Evolutionary conservation across 2,797 vertebrate species (phyloP).

Genomic region (Chlorospingus flavigularis): DNA sequence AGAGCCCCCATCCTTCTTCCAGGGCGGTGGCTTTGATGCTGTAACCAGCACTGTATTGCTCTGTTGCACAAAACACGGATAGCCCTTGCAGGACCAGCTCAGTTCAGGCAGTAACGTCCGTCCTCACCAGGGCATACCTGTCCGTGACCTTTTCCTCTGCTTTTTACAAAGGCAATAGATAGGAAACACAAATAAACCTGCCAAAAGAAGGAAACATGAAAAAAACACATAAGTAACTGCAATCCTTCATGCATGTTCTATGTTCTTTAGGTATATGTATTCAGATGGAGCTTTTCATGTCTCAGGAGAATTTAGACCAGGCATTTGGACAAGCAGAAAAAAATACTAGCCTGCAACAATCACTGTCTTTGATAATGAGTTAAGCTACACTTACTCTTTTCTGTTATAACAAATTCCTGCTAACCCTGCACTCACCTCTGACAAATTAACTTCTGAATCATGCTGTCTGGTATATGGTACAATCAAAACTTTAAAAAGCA

Average conservation of each 20-base stretch:
- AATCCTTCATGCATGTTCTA: not conserved
- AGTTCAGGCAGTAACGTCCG: not conserved
- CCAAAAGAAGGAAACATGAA: not conserved
- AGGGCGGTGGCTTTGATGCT: constrained; percentile 22
- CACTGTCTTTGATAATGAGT: not conserved
- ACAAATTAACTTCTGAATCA: not conserved
- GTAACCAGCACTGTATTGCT: constrained; percentile 56
- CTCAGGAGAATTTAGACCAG: not conserved
- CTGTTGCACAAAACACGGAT: constrained; percentile 5
- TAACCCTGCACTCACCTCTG: not conserved
- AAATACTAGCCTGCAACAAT: not conserved
- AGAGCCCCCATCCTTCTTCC: constrained; percentile 21
- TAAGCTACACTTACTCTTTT: not conserved
- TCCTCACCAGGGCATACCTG: constrained; percentile 80
- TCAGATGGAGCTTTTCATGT: not conserved
- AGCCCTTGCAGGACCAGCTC: constrained; percentile 59
- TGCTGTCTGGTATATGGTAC: not conserved
- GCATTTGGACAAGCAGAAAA: not conserved
- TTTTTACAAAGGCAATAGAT: constrained; percentile 97
- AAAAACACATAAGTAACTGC: not conserved
- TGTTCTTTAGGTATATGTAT: accelerated
- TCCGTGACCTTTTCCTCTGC: constrained; percentile 89
- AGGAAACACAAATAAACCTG: constrained; percentile 93
- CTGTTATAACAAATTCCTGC: not conserved
- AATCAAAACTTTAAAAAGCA: not conserved